Percentiles rank a stretch among this genome's conserved stretches.
phyloP scores from a whole-genome alignment of 37 sponge, comb jelly and placozoan genomes.

The Petrosia ficiformis region DNA sequence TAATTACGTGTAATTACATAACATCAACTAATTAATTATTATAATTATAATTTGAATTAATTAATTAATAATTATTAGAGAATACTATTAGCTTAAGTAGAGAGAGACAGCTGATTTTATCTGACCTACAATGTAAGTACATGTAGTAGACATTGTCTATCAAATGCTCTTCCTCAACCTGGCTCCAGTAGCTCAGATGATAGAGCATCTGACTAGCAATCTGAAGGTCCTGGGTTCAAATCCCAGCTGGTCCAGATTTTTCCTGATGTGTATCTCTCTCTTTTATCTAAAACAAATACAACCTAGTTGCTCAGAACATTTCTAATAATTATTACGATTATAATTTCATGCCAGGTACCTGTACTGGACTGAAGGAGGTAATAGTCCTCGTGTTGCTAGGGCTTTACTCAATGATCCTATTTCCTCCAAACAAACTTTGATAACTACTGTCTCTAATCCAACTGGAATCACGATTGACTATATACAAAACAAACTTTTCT shows the following conservation, averaged over 20 bases:
- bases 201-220: too few relatives aligned
- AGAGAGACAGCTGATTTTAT: not conserved
- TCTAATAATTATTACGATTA: too few relatives aligned
- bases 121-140: not conserved
- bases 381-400: conserved; percentile 4
- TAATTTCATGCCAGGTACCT: too few relatives aligned
- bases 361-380: conserved; percentile 43
- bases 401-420: not conserved
- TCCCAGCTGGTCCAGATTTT: too few relatives aligned
- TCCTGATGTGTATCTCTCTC: not conserved
- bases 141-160: not conserved
- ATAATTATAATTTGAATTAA: too few relatives aligned
- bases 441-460: conserved; percentile 1
- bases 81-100: not conserved
- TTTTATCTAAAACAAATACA: not conserved
- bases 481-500: conserved; percentile 19
- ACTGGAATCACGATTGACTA: conserved; percentile 40
- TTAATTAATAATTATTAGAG: too few relatives aligned
- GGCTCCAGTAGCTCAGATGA: too few relatives aligned
- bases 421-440: not conserved
- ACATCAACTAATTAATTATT: too few relatives aligned
- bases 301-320: not conserved
- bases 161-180: too few relatives aligned
- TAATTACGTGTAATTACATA: too few relatives aligned
- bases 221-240: too few relatives aligned